Base-by-base conservation (phyloP, 1,140 invertebrate genomes). In the Lordiphosa clarofinis region DNA sequence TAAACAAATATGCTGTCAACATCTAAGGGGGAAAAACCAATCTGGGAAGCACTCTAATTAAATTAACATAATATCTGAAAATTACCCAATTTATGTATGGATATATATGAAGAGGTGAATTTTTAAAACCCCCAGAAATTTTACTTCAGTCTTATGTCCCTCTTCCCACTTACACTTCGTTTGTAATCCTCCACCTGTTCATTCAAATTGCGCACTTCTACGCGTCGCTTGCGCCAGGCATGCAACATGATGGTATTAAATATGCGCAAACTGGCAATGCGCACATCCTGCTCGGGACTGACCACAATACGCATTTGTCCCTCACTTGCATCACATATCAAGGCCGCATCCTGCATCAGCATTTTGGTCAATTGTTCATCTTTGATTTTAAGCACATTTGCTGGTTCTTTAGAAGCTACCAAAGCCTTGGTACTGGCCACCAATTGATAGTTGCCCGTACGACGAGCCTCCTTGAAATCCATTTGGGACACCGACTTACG, bases 401-500 rank as follows among this genome's bases (percentile, higher is more conserved):
- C 0, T 36, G 15, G 5, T 11, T 36, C 15, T 5, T 19, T 4
- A 0, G 33, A 0, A 4, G 56, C 19, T 10, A 64, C 12, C 1
- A 49, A 1, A 0, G 64, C 48, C 33, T 58, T 8, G 9, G 62
- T 19, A 40, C 28, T 58, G 9, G 73, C 53, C 42, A 86, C 70
- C 56, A 79, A 5, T 11, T 72, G 74, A 55, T 75, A 74, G 48
- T 61, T 68, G 9, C 70, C 74, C 0, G 74, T 65, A 12, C 86
- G 86, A 5, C 73, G 73, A 0, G 66, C 67, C 36, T 87, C 75
- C 44, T 78, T 87, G n/a, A 87, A 78, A 46, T 87, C 86, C 66
- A 87, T 87, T 57, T 87, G 86, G 1, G 86, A 87, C 0, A 82
- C 21, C 0, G 86, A 87, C 12, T 87, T 87, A 4, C 86, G 86